phyloP scores from a whole-genome alignment of 2,113 vertebrate genomes.

The Silurus asotus region DNA sequence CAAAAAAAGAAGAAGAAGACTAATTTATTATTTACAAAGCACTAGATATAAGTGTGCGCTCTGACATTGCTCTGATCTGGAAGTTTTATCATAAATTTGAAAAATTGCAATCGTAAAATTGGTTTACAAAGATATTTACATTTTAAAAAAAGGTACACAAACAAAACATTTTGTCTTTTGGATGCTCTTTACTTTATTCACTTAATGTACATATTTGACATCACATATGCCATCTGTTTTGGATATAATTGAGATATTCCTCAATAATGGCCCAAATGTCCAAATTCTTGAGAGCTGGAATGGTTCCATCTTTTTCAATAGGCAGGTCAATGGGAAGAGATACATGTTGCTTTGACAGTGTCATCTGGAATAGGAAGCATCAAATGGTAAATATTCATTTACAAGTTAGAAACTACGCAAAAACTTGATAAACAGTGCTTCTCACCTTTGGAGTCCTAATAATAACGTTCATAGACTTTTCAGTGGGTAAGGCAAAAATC shows the following conservation, averaged over 20 bases:
- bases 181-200: conserved; percentile 70
- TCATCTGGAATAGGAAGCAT: conserved; percentile 61
- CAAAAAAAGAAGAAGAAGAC: too few relatives aligned
- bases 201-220: conserved; percentile 64
- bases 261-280: conserved; percentile 15
- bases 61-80: too few relatives aligned
- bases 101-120: not conserved
- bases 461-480: conserved; percentile 70
- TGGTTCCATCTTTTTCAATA: conserved; percentile 54
- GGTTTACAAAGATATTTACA: not conserved
- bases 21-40: too few relatives aligned
- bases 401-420: not conserved
- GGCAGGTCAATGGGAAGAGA: conserved; percentile 74
- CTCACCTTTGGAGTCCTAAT: conserved; percentile 73
- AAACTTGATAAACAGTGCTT: not conserved
- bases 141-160: not conserved
- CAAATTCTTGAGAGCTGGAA: not conserved
- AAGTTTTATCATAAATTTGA: too few relatives aligned
- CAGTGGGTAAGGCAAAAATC: conserved; percentile 68
- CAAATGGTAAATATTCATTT: conserved; percentile 8
- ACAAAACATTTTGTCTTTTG: conserved; percentile 57
- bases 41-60: too few relatives aligned
- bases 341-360: conserved; percentile 65
- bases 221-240: conserved; percentile 44
- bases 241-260: conserved; percentile 60